Conservation (phyloP, 2,888 invertebrate genomes). For the Cepaea hortensis region DNA sequence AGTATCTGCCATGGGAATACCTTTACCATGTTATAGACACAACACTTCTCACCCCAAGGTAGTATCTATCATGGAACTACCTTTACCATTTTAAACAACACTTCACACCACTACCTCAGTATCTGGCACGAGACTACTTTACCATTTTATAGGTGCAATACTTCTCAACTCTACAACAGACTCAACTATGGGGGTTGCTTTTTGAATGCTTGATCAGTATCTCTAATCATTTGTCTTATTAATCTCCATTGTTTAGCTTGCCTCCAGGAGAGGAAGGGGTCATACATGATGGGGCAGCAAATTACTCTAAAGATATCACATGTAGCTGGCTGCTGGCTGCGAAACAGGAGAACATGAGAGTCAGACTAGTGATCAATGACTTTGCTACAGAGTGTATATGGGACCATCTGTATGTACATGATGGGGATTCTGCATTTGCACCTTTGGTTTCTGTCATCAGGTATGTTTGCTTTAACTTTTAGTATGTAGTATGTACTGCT, state of each 20-base stretch:
- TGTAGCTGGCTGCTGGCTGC: slow-evolving; percentile 90
- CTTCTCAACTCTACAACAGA: too few species aligned
- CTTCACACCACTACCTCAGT: too few species aligned
- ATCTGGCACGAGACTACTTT: too few species aligned
- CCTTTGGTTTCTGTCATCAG: slow-evolving; percentile 90
- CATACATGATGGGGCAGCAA: slow-evolving; percentile 91
- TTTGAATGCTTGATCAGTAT: background rate
- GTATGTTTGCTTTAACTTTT: slow-evolving; percentile 58
- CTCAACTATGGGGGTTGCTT: background rate
- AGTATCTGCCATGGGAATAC: too few species aligned
- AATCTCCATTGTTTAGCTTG: slow-evolving; percentile 30
- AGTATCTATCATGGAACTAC: too few species aligned
- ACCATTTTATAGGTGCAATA: too few species aligned
- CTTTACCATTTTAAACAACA: too few species aligned
- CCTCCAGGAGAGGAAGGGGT: slow-evolving; percentile 78
- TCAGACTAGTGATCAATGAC: slow-evolving; percentile 91
- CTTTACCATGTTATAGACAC: too few species aligned
- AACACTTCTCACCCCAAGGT: too few species aligned
- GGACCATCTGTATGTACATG: slow-evolving; percentile 98
- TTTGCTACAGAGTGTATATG: slow-evolving; percentile 99
- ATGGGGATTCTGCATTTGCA: slow-evolving; percentile 96
- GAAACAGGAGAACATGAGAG: slow-evolving; percentile 65
- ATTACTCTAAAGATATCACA: slow-evolving; percentile 93
- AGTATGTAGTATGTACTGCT: too few species aligned
- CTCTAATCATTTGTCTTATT: background rate